phyloP scores from a whole-genome alignment of 2,113 vertebrate species.

The Cheirogaleus medius region DNA sequence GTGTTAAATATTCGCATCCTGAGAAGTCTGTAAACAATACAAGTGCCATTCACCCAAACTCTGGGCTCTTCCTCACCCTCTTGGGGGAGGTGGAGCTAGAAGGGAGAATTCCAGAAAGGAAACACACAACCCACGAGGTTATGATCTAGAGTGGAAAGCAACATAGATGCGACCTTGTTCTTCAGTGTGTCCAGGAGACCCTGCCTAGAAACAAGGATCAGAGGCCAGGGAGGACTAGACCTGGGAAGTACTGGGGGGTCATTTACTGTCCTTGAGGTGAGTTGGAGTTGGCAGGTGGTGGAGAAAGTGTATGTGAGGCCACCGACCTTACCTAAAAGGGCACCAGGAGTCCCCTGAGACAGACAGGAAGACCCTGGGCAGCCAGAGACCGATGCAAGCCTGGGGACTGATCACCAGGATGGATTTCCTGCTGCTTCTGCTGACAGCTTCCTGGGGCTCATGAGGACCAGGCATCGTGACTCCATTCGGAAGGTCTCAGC shows the following conservation, averaged over 20 bases:
- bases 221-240: too few relatives aligned
- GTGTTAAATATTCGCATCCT: neutral
- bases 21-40: neutral
- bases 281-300: neutral
- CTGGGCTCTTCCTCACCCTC: rapidly evolving
- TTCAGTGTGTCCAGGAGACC: neutral
- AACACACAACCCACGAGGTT: neutral
- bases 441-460: neutral
- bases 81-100: neutral
- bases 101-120: neutral
- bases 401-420: neutral
- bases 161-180: rapidly evolving
- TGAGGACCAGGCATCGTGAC: neutral
- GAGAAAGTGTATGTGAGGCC: neutral
- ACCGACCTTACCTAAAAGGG: rapidly evolving
- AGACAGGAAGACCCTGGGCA: neutral
- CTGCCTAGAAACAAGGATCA: neutral
- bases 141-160: neutral
- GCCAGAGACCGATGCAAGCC: neutral
- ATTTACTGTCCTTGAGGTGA: neutral
- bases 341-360: neutral
- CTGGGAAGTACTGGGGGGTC: too few relatives aligned
- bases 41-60: neutral
- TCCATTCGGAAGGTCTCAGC: neutral
- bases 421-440: neutral